Conservation (phyloP, 2,113 vertebrate species). For the Hyaena hyaena region DNA sequence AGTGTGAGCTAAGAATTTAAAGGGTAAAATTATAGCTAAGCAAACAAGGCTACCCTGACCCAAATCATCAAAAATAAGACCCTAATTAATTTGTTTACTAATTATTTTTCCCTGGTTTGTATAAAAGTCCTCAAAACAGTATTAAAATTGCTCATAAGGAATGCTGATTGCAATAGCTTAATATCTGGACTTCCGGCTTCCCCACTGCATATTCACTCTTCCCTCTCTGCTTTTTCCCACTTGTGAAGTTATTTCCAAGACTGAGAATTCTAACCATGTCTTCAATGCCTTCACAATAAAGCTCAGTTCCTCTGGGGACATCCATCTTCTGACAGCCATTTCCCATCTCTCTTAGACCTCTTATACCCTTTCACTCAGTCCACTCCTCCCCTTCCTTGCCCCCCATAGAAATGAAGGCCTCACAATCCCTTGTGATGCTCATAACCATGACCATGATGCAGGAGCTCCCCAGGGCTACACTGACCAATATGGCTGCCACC, state of each 20-base stretch:
- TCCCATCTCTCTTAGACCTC: neutral
- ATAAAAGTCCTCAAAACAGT: neutral
- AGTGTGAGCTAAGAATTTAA: neutral
- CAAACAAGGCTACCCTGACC: neutral
- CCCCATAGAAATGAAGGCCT: too few species aligned
- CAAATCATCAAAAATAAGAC: neutral
- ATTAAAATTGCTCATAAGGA: neutral
- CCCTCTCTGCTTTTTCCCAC: neutral
- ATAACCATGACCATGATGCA: rapidly evolving
- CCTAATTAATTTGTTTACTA: neutral
- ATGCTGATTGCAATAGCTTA: neutral
- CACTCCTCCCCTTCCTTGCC: too few species aligned
- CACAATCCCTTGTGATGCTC: neutral
- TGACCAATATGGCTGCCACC: neutral
- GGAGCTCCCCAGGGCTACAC: neutral
- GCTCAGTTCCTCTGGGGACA: neutral
- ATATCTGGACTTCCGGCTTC: too few species aligned
- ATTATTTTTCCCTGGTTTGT: neutral
- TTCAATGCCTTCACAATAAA: neutral
- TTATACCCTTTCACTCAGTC: neutral
- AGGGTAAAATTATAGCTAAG: neutral
- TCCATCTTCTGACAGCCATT: neutral
- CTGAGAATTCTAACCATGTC: neutral
- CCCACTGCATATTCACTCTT: too few species aligned
- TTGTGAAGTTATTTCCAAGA: neutral